Evolutionary conservation across 2,113 vertebrate species (phyloP).

Genomic region (Phocoena phocoena): DNA sequence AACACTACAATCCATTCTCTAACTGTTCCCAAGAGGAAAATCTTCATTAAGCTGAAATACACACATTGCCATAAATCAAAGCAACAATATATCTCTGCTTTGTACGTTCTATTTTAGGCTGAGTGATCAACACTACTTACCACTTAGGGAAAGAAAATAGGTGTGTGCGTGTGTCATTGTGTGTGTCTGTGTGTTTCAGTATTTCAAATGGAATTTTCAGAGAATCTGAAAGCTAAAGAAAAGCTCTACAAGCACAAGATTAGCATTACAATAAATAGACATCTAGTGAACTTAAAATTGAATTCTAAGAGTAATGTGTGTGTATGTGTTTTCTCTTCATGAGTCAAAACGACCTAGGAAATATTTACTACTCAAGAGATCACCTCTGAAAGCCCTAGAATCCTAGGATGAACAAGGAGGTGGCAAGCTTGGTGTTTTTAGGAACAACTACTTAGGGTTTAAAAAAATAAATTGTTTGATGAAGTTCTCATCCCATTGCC

Average conservation of each 20-base stretch:
- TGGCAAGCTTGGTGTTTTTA: background rate
- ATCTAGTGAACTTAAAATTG: conserved; percentile 11
- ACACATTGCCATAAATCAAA: conserved; percentile 46
- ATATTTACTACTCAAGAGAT: background rate
- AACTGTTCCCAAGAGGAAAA: conserved; percentile 39
- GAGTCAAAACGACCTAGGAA: background rate
- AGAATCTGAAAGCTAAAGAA: conserved; percentile 16
- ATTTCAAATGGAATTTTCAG: conserved; percentile 46
- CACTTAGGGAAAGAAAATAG: conserved; percentile 30
- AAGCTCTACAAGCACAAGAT: background rate
- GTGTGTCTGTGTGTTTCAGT: background rate
- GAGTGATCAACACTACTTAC: conserved; percentile 1
- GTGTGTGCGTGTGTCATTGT: background rate
- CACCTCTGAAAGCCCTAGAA: background rate
- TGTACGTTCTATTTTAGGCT: conserved; percentile 13
- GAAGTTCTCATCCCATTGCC: background rate
- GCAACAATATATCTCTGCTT: conserved; percentile 2
- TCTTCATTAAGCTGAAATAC: conserved; percentile 50
- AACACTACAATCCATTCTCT: background rate
- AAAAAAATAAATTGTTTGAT: background rate
- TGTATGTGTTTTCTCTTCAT: background rate
- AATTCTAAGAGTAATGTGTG: background rate
- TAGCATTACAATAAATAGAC: conserved; percentile 1
- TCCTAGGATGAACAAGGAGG: background rate
- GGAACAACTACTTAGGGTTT: background rate